Evolutionary conservation across 92 coral and sea anemone species (phyloP).

Genomic region (Scolanthus callimorphus): DNA sequence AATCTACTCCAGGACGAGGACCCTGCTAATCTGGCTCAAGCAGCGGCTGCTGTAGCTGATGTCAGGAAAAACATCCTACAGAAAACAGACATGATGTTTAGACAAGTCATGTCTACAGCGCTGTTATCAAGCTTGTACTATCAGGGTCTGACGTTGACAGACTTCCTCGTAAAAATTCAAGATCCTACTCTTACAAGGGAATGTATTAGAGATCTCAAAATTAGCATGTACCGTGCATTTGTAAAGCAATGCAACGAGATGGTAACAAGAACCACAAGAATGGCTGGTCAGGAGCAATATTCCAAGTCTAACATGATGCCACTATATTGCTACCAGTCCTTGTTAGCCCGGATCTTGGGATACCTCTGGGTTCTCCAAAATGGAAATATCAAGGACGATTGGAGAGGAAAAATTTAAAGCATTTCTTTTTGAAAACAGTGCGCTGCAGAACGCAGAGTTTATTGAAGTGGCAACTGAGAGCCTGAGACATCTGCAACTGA

Average conservation of each 20-base stretch:
- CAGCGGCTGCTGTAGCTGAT: conserved; percentile 36
- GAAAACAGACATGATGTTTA: conserved; percentile 29
- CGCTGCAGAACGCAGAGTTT: conserved; percentile 20
- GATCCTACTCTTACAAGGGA: conserved; percentile 25
- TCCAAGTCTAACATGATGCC: conserved; percentile 18
- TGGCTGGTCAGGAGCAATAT: conserved; percentile 5
- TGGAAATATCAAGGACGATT: background rate
- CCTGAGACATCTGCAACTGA: conserved; percentile 21
- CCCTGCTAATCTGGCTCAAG: conserved; percentile 48
- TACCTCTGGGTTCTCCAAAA: conserved; percentile 29
- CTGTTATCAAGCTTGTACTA: conserved; percentile 25
- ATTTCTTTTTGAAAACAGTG: conserved; percentile 23
- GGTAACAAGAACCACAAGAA: conserved; percentile 14
- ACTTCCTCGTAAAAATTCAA: conserved; percentile 27
- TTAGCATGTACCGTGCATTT: conserved; percentile 27
- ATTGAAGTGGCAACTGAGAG: conserved; percentile 6
- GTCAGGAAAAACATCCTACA: conserved; percentile 43
- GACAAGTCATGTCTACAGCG: conserved; percentile 35
- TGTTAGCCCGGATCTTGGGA: conserved; percentile 56
- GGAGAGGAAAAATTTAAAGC: conserved; percentile 37
- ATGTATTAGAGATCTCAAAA: conserved; percentile 7
- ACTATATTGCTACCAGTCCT: conserved; percentile 44
- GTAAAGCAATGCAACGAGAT: conserved; percentile 41
- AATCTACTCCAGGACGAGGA: conserved; percentile 63
- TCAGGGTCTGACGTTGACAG: conserved; percentile 15